Percentiles rank a stretch among this genome's conserved stretches.
These are phyloP conservation scores for Tenebrosternarchus preto DNA, from an alignment of 2,113 vertebrate species.

Conservation along the genomic window DNA sequence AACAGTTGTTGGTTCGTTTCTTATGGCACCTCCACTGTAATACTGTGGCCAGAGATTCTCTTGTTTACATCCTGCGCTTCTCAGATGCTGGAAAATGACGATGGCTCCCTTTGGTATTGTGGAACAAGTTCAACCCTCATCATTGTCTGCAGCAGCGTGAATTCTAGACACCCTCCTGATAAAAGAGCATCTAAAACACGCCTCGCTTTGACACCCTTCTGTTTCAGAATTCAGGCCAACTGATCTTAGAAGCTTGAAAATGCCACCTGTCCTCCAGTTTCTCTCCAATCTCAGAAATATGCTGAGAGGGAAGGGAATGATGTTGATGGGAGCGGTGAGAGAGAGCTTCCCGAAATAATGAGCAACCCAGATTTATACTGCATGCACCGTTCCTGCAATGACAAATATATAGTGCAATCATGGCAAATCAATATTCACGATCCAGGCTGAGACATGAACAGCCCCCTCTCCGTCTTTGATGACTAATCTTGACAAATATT, in stretches of 20 bases:
- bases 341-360: conserved; percentile 43
- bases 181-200: conserved; percentile 44
- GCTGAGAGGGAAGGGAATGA: conserved; percentile 40
- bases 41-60: neutral
- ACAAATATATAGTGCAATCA: conserved; percentile 32
- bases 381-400: conserved; percentile 10
- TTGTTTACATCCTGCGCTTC: conserved; percentile 22
- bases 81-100: conserved; percentile 19
- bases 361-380: conserved; percentile 43
- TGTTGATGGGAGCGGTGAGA: conserved; percentile 17
- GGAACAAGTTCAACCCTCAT: conserved; percentile 36
- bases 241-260: conserved; percentile 52
- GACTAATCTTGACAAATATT: conserved; percentile 38
- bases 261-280: conserved; percentile 52
- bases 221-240: conserved; percentile 51
- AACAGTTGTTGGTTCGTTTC: neutral
- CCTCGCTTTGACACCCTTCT: conserved; percentile 53
- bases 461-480: conserved; percentile 36
- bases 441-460: conserved; percentile 32
- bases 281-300: conserved; percentile 42
- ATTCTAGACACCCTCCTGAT: conserved; percentile 47
- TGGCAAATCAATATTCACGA: conserved; percentile 38
- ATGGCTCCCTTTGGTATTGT: conserved; percentile 16
- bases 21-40: neutral
- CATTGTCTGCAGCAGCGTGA: conserved; percentile 41